phyloP scores from a whole-genome alignment of 2,113 vertebrate genomes.

The Motacilla alba region DNA sequence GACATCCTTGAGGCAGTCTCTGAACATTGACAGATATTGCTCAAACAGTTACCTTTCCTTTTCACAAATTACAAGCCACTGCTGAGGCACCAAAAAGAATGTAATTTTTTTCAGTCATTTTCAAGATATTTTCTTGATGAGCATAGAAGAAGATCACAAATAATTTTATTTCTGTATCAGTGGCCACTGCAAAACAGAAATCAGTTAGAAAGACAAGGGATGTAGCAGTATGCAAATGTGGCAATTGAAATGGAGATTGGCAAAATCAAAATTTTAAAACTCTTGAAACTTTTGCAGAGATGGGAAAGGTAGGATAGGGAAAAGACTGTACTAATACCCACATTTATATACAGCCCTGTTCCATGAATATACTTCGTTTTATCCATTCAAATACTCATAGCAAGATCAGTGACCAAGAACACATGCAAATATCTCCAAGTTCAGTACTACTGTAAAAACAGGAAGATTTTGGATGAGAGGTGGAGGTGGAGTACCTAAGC shows the following conservation, averaged over 20 bases:
- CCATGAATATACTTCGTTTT: background rate
- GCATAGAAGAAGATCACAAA: background rate
- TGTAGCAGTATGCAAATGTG: background rate
- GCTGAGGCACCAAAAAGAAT: background rate
- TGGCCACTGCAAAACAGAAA: background rate
- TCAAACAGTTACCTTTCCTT: background rate
- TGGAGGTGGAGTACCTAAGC: background rate
- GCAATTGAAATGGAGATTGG: background rate
- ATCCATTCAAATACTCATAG: background rate
- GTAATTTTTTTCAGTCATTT: background rate
- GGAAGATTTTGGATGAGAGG: background rate
- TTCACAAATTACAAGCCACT: background rate
- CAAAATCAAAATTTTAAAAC: background rate
- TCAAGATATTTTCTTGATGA: background rate
- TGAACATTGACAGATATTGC: background rate
- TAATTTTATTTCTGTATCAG: background rate
- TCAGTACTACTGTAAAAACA: background rate
- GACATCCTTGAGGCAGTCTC: background rate
- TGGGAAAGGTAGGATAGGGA: background rate
- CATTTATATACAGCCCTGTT: background rate
- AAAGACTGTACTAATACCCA: background rate
- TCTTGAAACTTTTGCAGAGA: background rate
- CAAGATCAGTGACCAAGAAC: background rate
- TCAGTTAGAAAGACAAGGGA: background rate
- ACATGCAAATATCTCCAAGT: background rate